phyloP scores from a whole-genome alignment of 1,140 invertebrate species.

The Homarus americanus region DNA sequence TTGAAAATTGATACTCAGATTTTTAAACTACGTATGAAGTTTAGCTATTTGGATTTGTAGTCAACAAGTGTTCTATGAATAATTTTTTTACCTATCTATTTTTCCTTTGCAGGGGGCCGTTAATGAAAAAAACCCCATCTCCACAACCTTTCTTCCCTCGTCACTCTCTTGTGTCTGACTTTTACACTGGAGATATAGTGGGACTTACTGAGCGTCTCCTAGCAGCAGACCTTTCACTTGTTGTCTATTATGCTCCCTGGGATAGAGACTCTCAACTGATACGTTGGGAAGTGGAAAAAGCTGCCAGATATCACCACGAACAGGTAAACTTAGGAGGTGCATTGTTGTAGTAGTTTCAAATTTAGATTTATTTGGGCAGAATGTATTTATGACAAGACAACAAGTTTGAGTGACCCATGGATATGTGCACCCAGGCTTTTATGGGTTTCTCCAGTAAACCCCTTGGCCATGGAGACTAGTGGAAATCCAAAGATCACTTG shows the following conservation, averaged over 20 bases:
- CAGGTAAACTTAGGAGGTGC: slow-evolving; percentile 77
- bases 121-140: slow-evolving; percentile 13
- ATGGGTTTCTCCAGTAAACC: no score
- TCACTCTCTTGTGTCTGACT: slow-evolving; percentile 76
- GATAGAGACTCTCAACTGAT: slow-evolving; percentile 78
- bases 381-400: no score
- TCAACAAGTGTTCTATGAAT: neutral
- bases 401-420: no score
- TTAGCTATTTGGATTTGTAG: neutral
- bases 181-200: slow-evolving; percentile 76
- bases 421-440: no score
- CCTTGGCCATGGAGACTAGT: no score
- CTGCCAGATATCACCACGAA: slow-evolving; percentile 78
- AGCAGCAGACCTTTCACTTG: slow-evolving; percentile 77
- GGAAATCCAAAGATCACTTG: no score
- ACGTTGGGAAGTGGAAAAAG: slow-evolving; percentile 78
- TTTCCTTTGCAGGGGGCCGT: slow-evolving; percentile 39
- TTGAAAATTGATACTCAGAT: no score
- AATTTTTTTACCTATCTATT: neutral
- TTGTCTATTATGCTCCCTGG: slow-evolving; percentile 81
- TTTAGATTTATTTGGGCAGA: no score
- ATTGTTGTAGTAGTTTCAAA: no score
- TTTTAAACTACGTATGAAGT: no score
- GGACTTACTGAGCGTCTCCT: slow-evolving; percentile 71
- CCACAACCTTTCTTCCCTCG: slow-evolving; percentile 72